A percentile compares a stretch with the other conserved stretches of the same genome.
Conservation (phyloP, 2,113 vertebrate genomes). For the Bos taurus region DNA sequence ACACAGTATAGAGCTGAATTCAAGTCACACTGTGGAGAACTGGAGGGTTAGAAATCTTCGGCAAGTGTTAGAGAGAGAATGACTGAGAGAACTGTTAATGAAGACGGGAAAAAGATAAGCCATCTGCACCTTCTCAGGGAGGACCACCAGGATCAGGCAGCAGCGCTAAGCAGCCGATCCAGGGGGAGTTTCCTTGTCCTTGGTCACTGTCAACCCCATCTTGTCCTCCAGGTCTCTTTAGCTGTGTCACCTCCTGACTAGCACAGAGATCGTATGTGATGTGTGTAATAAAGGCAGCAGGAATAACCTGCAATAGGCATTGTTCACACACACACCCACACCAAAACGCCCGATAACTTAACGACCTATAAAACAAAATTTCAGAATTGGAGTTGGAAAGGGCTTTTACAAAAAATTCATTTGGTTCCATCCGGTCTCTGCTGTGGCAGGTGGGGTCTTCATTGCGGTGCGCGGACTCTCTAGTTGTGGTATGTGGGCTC, state of each 20-base stretch:
- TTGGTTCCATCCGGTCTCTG: not conserved
- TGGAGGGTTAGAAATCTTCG: not conserved
- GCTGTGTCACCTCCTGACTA: not conserved
- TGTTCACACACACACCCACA: not conserved
- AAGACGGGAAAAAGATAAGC: not conserved
- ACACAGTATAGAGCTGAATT: not conserved
- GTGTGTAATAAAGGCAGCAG: not conserved
- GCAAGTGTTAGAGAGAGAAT: not conserved
- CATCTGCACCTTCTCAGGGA: not conserved
- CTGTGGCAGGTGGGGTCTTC: not conserved
- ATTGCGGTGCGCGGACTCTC: rapidly evolving
- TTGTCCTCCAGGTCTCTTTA: not conserved
- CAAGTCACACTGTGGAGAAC: not conserved
- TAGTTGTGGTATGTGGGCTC: not conserved
- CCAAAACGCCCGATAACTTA: not conserved
- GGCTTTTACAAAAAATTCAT: not conserved
- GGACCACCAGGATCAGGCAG: not conserved
- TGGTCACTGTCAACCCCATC: not conserved
- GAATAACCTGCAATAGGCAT: not conserved
- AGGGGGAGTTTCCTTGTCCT: not conserved
- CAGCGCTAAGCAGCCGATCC: not conserved
- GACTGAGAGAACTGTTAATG: not conserved
- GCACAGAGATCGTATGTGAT: not conserved
- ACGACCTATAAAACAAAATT: not conserved
- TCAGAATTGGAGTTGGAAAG: not conserved